A percentile compares a stretch with the other conserved stretches of the same genome.
Conservation (phyloP, 2,797 vertebrate genomes). For the Sternarchorhynchus goeldii region DNA sequence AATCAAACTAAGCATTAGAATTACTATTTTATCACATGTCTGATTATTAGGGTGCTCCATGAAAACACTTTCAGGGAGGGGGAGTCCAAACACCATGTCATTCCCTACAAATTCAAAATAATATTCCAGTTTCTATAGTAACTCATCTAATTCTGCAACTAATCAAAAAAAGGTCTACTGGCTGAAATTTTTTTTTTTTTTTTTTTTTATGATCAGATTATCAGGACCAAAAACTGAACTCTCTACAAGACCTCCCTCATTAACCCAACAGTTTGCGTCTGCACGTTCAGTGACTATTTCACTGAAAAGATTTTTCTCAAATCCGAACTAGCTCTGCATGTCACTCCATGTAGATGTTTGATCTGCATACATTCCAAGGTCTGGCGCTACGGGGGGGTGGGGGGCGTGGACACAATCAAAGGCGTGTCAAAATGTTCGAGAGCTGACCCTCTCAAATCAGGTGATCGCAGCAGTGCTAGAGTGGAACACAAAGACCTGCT, state of each 20-base stretch:
- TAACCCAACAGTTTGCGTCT: not conserved
- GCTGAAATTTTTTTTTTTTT: too few relatives aligned
- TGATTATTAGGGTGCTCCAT: slow-evolving; percentile 25
- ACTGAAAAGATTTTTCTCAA: too few relatives aligned
- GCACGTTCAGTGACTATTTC: not conserved
- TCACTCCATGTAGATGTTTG: slow-evolving; percentile 12
- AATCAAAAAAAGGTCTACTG: too few relatives aligned
- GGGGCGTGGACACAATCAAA: not conserved
- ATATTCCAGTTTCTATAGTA: not conserved
- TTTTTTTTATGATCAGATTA: too few relatives aligned
- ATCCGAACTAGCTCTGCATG: not conserved
- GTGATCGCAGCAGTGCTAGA: not conserved
- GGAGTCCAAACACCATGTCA: slow-evolving; percentile 6
- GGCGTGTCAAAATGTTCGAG: not conserved
- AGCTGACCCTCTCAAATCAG: not conserved
- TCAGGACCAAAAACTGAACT: too few relatives aligned
- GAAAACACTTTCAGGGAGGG: not conserved
- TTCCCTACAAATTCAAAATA: not conserved
- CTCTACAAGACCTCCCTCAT: not conserved
- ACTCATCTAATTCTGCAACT: not conserved
- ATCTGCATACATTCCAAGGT: slow-evolving; percentile 22
- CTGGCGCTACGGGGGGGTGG: not conserved
- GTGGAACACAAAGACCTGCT: not conserved
- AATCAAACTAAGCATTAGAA: slow-evolving; percentile 15
- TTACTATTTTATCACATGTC: not conserved